Base-by-base conservation (phyloP, 2,888 invertebrate genomes). In the Cheilosia pagana region DNA sequence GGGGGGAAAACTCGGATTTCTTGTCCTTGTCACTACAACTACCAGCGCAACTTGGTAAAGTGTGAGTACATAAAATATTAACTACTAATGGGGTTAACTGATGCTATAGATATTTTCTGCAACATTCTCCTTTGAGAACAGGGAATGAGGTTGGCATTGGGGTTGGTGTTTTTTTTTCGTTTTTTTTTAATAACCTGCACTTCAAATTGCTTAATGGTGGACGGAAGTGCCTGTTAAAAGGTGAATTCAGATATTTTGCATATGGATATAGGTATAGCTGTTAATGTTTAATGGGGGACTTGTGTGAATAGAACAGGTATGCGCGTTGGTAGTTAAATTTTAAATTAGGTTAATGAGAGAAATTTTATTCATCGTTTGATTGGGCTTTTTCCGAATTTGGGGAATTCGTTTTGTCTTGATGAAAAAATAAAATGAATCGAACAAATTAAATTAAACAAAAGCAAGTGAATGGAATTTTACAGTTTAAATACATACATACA, bases 41-140 rank as follows among this genome's bases (percentile, higher is more conserved):
- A 76, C 63, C 55, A 68, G 41, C 43, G 55, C 28, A 45, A 28
- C 71, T 57, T 50, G 60, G 23, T 43, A 31, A 71, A 79, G 67
- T 67, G 75, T 85, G 75, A 79, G 60, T 81, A 71, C 71, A 85
- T 81, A 76, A 85, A 85, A 85, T 81, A 81, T 85, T 81, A 85
- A 76, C 75, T 76, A 76, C 75, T 81, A 79, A 85, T 85, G 83
- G 81, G 75, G 81, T 81, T 81, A 81, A 81, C 81, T 85, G 85
- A 75, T 75, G 76, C 68, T 85, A 76, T 85, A 72, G 76, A 67
- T 59, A 70, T 75, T 71, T 85, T 85, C 75, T 75, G 70, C 70
- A 79, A 70, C 48, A 85, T 75, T 79, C 53, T 70, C 60, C 57
- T 31, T 53, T 31, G 59, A 71, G 48, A 14, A 6, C 19, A 21